Percentiles rank a stretch among this genome's conserved stretches.
Evolutionary conservation across 2,797 vertebrate species (phyloP).

Genomic region (Vireo griseus): DNA sequence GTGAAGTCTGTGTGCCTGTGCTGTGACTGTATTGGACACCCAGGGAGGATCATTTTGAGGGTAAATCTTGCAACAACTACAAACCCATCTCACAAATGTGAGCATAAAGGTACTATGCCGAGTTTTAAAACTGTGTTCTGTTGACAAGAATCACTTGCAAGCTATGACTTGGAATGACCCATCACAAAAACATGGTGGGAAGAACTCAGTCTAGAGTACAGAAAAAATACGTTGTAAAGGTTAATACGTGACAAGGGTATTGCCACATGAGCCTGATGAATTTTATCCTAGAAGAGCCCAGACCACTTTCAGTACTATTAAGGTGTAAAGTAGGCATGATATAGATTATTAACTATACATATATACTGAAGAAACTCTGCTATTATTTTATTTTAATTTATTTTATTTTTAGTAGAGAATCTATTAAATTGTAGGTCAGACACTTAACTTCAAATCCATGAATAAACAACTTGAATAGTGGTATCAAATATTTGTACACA

Average conservation of each 20-base stretch:
- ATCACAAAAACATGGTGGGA: neutral
- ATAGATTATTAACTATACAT: neutral
- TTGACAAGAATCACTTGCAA: neutral
- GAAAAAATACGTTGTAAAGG: neutral
- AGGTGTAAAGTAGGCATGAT: neutral
- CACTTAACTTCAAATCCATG: neutral
- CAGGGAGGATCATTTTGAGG: neutral
- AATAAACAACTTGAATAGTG: neutral
- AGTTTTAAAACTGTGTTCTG: neutral
- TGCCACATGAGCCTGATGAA: neutral
- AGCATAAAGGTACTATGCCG: neutral
- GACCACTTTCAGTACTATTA: neutral
- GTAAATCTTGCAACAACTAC: neutral
- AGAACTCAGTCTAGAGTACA: neutral
- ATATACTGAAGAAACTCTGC: neutral
- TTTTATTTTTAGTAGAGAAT: neutral
- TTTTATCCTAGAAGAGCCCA: neutral
- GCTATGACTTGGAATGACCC: neutral
- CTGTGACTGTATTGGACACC: neutral
- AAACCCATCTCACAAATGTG: neutral
- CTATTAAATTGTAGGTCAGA: neutral
- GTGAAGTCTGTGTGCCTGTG: neutral
- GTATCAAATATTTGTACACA: neutral
- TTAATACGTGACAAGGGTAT: neutral
- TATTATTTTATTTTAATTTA: neutral